Evolutionary conservation across 1,140 invertebrate genomes (phyloP).

Genomic region (Leptinotarsa lineolata): DNA sequence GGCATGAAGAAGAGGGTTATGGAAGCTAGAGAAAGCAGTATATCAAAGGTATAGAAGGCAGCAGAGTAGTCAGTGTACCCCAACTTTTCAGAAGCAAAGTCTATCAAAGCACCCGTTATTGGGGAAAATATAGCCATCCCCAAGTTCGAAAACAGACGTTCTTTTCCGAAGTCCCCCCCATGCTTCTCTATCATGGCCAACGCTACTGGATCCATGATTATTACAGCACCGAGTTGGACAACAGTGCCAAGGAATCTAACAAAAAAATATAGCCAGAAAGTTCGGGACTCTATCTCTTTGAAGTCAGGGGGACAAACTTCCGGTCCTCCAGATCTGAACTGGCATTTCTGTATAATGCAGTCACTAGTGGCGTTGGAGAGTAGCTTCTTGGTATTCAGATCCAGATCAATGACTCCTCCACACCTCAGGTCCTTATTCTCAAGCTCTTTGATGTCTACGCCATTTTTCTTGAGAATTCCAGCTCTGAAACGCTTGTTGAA

Average conservation of each 20-base stretch:
- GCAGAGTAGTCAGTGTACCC: conserved; percentile 79
- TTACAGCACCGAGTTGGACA: conserved; percentile 75
- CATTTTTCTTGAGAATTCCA: conserved; percentile 62
- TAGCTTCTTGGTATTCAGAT: conserved; percentile 59
- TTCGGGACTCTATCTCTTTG: conserved; percentile 71
- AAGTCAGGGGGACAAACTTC: conserved; percentile 75
- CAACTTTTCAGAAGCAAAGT: conserved; percentile 64
- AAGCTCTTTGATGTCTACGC: conserved; percentile 71
- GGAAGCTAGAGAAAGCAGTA: conserved; percentile 69
- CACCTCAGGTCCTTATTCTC: conserved; percentile 73
- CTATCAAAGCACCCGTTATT: conserved; percentile 76
- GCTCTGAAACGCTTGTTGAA: conserved; percentile 70
- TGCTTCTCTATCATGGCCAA: conserved; percentile 79
- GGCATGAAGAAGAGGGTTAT: conserved; percentile 73
- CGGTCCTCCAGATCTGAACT: conserved; percentile 66
- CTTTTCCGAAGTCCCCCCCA: conserved; percentile 78
- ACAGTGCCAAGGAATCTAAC: conserved; percentile 74
- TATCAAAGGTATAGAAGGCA: conserved; percentile 76
- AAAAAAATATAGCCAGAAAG: conserved; percentile 80
- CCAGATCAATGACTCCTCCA: conserved; percentile 68
- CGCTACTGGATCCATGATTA: conserved; percentile 82
- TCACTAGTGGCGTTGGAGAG: conserved; percentile 56
- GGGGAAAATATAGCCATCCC: conserved; percentile 82
- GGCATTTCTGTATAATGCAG: conserved; percentile 75
- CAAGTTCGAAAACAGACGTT: conserved; percentile 76